Evolutionary conservation across 37 sponge, comb jelly and placozoan species (phyloP).

Genomic region (Halisarca cf. caerulea): DNA sequence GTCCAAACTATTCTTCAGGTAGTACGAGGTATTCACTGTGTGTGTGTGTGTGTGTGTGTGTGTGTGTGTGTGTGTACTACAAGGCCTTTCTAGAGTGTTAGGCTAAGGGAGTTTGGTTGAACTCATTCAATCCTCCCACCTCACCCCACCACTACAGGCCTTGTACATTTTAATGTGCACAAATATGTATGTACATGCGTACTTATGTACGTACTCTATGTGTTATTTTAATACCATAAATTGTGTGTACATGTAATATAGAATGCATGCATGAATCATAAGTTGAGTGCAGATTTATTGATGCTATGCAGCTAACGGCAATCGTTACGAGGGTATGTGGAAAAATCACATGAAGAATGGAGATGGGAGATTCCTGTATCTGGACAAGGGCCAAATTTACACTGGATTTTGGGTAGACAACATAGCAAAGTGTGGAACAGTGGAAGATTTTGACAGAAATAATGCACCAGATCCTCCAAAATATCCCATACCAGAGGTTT

Average conservation of each 20-base stretch:
- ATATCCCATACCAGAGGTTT: conserved; percentile 88
- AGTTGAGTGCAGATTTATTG: too few species aligned
- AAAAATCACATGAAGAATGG: conserved; percentile 82
- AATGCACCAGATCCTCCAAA: conserved; percentile 75
- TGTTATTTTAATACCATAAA: too few species aligned
- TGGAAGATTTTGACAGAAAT: conserved; percentile 81
- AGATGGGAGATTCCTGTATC: conserved; percentile 73
- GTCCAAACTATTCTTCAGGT: not conserved
- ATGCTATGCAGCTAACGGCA: conserved; percentile 48
- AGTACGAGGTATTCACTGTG: not conserved
- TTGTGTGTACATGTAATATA: too few species aligned
- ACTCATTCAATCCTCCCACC: too few species aligned
- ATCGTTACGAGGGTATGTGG: conserved; percentile 86
- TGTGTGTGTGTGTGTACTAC: not conserved
- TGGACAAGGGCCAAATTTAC: conserved; percentile 92
- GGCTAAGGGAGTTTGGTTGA: too few species aligned
- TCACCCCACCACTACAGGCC: too few species aligned
- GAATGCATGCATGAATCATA: too few species aligned
- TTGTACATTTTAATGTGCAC: too few species aligned
- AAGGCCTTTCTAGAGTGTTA: too few species aligned
- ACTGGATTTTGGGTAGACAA: conserved; percentile 87
- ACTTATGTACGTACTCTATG: not conserved
- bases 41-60: not conserved
- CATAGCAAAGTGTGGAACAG: conserved; percentile 85
- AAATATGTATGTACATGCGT: not conserved